Evolutionary conservation across 2,888 invertebrate species (phyloP), one percentile per base, ranked within the genome.

Genomic region (Stegana nigrithorax): DNA sequence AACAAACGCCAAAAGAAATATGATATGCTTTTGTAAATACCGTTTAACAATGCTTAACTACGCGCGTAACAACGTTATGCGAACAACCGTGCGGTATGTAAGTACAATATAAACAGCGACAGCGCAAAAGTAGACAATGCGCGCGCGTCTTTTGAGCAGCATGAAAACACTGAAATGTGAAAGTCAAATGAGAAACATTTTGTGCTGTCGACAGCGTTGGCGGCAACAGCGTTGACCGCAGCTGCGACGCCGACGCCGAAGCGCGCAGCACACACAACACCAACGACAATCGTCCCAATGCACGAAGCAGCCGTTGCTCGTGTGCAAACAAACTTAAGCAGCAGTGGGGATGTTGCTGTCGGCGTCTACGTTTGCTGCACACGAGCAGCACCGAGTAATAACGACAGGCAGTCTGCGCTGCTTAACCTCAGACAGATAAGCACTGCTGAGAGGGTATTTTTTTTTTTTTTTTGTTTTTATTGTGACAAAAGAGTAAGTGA

Each of bases 321-420:
- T 19, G 17, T 21, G 21, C 21, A 42, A 7, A 56, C 55, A 23
- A 55, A 55, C 10, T 14, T 4, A 4, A 29, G 14, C 8, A 5
- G 14, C 5, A 36, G 14, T n/a, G 19, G 39, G n/a, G n/a, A n/a
- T n/a, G n/a, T n/a, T 14, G 39, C 39, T 14, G 39, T 17, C 17
- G 17, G 39, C 39, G 39, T 39, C 39, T 5, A 39, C 39, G 6
- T n/a, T 17, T n/a, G 14, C 39, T 8, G 14, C 39, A 55, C 6
- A 32, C 29, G n/a, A 39, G 7, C 39, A 27, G 27, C 42, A 27
- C 17, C 39, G 27, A 4, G 2, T 10, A 39, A 4, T 17, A 44
- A 51, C 55, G 55, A 32, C 55, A 55, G 55, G 55, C 55, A 32
- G 55, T 55, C 55, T 55, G 55, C 12, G 17, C 10, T 12, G 17